Base-by-base conservation (phyloP, 2,888 invertebrate species). In the Aphelenchoides bicaudatus region DNA sequence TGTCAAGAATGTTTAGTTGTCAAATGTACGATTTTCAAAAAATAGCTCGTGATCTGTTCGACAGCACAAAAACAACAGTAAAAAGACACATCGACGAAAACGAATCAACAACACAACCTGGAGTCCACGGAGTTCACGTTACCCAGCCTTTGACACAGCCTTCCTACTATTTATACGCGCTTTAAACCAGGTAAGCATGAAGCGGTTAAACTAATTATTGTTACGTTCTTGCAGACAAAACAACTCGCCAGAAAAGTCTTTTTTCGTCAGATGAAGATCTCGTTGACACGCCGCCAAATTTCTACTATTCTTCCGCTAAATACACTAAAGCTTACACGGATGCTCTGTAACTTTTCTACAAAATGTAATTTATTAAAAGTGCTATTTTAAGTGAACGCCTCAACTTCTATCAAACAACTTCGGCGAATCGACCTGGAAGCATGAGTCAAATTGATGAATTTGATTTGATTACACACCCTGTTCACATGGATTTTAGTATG, bases 251-350 rank as follows among this genome's bases (percentile, higher is more conserved):
- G 13, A 63, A 53, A 16, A 47, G 47, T 13, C 39, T 66, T 0
- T 66, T 66, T 47, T 65, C 65, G n/a, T 66, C 66, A 1, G 64
- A 68, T n/a, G 66, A 66, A 29, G 62, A 63, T 16, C 50, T 66
- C 13, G 51, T 46, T 8, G 69, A 66, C 51, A 70, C 54, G 13
- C 66, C 66, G 31, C 66, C 66, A 10, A 66, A 66, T 29, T 66
- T 66, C 34, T 55, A 49, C 39, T 66, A 70, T 28, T 70, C 69
- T 10, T 57, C 68, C 3, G 66, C 66, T 13, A 60, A 59, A 38
- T 59, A 63, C 30, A 27, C 29, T 53, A 59, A 59, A 19, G 27
- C 25, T 25, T 58, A 62, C 49, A 16, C 16, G 1, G 57, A 54
- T 16, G 55, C 55, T 19, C 57, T 55, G 55, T 51, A 30, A 52